Conservation (phyloP, 2,888 invertebrate species). For the Drosophila nigricruria region DNA sequence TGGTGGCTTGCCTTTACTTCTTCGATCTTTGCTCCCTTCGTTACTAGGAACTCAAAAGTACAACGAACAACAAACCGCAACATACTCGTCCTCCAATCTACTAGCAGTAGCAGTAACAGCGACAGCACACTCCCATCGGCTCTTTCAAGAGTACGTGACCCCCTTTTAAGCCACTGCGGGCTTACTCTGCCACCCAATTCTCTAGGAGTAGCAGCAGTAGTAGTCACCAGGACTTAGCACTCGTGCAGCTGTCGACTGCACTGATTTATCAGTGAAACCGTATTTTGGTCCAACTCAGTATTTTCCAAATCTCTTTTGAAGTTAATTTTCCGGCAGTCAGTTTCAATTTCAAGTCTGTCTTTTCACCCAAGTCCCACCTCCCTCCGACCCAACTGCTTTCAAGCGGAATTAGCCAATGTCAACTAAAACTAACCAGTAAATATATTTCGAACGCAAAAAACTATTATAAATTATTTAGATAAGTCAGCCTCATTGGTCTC, state of each 20-base stretch:
- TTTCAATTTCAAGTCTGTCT: constrained; percentile 70
- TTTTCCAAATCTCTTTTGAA: constrained; percentile 67
- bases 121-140: not conserved
- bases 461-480: not conserved
- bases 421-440: not conserved
- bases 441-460: not conserved
- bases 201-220: constrained; percentile 11
- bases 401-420: constrained; percentile 13
- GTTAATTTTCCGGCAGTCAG: constrained; percentile 80
- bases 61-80: constrained; percentile 54
- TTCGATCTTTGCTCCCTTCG: constrained; percentile 53
- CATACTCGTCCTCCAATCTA: constrained; percentile 41
- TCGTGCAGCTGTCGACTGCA: constrained; percentile 68
- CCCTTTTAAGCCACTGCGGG: constrained; percentile 13
- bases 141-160: constrained; percentile 31
- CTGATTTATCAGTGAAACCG: constrained; percentile 66
- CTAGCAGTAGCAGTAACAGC: constrained; percentile 1
- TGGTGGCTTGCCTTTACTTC: constrained; percentile 43
- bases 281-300: constrained; percentile 59
- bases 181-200: constrained; percentile 9
- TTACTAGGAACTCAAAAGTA: constrained; percentile 34
- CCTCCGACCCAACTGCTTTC: constrained; percentile 14
- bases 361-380: constrained; percentile 14
- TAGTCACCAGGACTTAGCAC: constrained; percentile 53
- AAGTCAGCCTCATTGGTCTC: not conserved